These are phyloP conservation scores for Tipula unca DNA, from an alignment of 2,888 invertebrate species.

Conservation along the genomic window DNA sequence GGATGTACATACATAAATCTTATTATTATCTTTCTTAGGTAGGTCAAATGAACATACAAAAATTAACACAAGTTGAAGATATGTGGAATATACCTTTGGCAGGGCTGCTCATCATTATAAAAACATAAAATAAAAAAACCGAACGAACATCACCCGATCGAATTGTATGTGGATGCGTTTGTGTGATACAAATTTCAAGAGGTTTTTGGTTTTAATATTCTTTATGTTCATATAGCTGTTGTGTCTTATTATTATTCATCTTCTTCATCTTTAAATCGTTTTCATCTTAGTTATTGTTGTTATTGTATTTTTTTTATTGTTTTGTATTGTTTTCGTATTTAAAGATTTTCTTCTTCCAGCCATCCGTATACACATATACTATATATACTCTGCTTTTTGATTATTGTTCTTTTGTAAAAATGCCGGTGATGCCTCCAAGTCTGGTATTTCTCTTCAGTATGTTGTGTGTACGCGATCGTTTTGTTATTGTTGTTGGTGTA, in stretches of 20 bases:
- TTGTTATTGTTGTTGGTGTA: not conserved
- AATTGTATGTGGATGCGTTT: not conserved
- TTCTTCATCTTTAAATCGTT: not conserved
- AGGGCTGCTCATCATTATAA: not conserved
- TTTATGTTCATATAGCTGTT: not conserved
- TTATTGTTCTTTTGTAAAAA: not conserved
- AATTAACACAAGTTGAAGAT: not conserved
- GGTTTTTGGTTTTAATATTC: not conserved
- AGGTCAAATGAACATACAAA: not conserved
- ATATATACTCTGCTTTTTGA: not conserved
- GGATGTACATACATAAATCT: not conserved
- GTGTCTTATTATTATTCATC: not conserved
- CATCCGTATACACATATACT: too few relatives aligned
- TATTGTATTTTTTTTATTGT: not conserved
- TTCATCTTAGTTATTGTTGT: not conserved
- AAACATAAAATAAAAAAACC: not conserved
- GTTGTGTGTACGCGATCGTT: not conserved
- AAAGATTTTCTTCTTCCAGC: not conserved
- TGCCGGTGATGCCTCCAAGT: conserved; percentile 14
- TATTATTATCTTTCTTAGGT: not conserved
- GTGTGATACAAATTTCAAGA: not conserved
- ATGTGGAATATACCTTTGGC: not conserved
- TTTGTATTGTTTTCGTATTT: not conserved
- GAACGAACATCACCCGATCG: not conserved
- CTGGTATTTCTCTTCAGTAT: not conserved